Percentiles rank a stretch among this genome's conserved stretches.
phyloP scores from a whole-genome alignment of 2,113 vertebrate species.

The Carassius gibelio region DNA sequence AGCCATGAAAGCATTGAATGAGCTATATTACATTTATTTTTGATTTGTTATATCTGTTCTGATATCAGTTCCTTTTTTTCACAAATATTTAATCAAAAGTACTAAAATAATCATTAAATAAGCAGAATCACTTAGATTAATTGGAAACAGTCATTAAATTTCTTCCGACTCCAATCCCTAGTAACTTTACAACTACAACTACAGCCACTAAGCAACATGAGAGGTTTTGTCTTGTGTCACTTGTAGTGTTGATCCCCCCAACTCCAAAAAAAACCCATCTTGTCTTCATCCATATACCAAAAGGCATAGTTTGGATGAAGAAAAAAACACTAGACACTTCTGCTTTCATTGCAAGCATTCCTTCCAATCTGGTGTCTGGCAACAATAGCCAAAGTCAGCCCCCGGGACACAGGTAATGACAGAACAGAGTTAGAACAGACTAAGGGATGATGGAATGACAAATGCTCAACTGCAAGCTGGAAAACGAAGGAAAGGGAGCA shows the following conservation, averaged over 20 bases:
- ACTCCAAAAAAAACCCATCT: not conserved
- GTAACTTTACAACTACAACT: not conserved
- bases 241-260: not conserved
- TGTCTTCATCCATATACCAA: not conserved
- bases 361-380: conserved; percentile 39
- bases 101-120: not conserved
- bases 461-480: conserved; percentile 43
- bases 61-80: not conserved
- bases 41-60: not conserved
- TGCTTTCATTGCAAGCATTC: conserved; percentile 22
- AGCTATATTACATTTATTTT: not conserved
- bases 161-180: not conserved
- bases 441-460: conserved; percentile 47
- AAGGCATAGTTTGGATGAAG: not conserved
- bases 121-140: not conserved
- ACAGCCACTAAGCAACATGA: not conserved
- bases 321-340: conserved; percentile 6
- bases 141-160: not conserved
- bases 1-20: not conserved
- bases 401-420: conserved; percentile 23
- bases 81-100: not conserved
- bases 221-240: not conserved
- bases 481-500: conserved; percentile 19
- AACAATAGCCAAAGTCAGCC: conserved; percentile 40
- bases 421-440: conserved; percentile 28